Evolutionary conservation across 2,113 vertebrate genomes (phyloP), one percentile per base, ranked within the genome.

Genomic region (Centropus unirufus): DNA sequence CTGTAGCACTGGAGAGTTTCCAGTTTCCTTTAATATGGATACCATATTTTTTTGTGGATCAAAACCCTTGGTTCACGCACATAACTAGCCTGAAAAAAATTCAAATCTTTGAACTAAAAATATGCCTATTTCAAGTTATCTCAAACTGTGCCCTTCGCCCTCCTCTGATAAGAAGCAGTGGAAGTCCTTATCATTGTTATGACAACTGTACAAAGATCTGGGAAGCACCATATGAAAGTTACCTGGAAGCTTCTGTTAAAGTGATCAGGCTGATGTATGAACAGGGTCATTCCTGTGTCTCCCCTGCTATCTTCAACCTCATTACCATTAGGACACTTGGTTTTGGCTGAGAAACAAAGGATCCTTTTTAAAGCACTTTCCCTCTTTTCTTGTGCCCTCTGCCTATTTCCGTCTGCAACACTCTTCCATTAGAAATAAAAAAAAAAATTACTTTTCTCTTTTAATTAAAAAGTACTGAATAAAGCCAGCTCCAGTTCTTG

Each of bases 381-480:
- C 7, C 21, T 23, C 64, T 79, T 96, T 47, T 27, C n/a, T 82
- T 14, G 2, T 86, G 83, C 46, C 32, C 39, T 69, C 36, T 77
- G 29, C 19, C 27, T 55, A 5, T 42, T 49, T 77, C 14, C 55
- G 66, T 73, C 54, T 89, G 57, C 30, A 78, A 26, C 29, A 63
- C 9, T 76, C 29, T 82, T 85, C 47, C 67, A 84, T 62, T 73
- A 67, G 27, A 89, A 85, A 77, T 80, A 21, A 72, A 73, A 61
- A 66, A 66, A 36, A 44, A 63, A 52, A 36, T 16, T 42, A 30
- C 5, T 55, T 61, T 89, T 90, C 73, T 80, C 75, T 95, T 97
- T 93, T 93, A 95, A 97, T 96, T 95, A 92, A 93, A 83, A 92
- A 77, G 23, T 55, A 84, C 82, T 78, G 72, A 92, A 61, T 39